A percentile compares a stretch with the other conserved stretches of the same genome.
These are phyloP conservation scores for human (Homo sapiens) DNA, from an alignment of 2,113 vertebrate species.

Conservation along the genomic window DNA sequence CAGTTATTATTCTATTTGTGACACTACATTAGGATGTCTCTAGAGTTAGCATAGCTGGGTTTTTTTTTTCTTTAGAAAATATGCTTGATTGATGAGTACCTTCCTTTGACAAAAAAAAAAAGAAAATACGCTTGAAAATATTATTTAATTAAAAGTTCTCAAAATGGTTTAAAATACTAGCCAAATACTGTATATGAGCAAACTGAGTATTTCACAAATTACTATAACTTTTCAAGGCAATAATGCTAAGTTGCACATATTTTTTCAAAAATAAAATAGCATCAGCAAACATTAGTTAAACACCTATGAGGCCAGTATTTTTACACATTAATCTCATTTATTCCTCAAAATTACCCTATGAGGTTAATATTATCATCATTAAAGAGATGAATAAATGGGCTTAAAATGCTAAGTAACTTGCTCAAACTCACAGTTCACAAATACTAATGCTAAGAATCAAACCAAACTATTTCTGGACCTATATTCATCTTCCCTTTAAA, in stretches of 20 bases:
- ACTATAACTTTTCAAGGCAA: not conserved
- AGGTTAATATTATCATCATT: not conserved
- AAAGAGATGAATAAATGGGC: not conserved
- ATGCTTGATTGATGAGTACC: no score
- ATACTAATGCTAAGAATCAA: not conserved
- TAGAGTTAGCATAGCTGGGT: not conserved
- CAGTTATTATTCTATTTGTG: not conserved
- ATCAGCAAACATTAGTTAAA: not conserved
- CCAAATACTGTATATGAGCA: not conserved
- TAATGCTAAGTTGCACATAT: not conserved
- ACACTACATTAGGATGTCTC: not conserved
- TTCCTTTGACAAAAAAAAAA: no score
- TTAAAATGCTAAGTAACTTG: not conserved
- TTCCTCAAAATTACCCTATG: not conserved
- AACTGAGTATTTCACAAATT: not conserved
- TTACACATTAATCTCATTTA: not conserved
- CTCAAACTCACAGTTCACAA: not conserved
- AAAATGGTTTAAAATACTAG: not conserved
- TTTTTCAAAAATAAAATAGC: not conserved
- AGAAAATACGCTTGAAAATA: not conserved
- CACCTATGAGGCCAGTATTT: not conserved
- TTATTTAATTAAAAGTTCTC: slow-evolving; percentile 10
- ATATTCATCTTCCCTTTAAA: not conserved
- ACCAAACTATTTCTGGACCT: not conserved
- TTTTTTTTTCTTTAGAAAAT: not conserved